These are phyloP conservation scores for Fragum sueziense DNA, from an alignment of 2,888 invertebrate genomes.

Conservation along the genomic window DNA sequence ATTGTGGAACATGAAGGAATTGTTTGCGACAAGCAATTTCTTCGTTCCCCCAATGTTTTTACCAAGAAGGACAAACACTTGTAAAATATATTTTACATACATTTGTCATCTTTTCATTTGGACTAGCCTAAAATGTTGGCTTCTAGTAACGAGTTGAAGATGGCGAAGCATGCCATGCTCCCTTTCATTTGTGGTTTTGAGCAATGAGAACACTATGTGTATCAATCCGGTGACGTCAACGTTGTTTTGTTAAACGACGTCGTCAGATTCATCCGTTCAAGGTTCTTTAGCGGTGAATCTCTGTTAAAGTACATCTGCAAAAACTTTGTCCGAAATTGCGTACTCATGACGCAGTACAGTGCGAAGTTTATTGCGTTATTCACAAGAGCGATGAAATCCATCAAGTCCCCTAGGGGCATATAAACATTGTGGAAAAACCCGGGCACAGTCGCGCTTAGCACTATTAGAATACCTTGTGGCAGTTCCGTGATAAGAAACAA, in stretches of 20 bases:
- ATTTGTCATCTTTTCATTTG: too few relatives aligned
- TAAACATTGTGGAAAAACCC: constrained; percentile 87
- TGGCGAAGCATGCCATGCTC: too few relatives aligned
- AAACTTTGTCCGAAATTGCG: constrained; percentile 87
- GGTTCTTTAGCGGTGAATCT: constrained; percentile 56
- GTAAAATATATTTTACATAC: too few relatives aligned
- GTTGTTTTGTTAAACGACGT: constrained; percentile 60
- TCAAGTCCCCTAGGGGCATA: constrained; percentile 86
- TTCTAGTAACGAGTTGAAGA: too few relatives aligned
- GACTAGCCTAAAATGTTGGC: too few relatives aligned
- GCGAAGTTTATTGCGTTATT: constrained; percentile 97
- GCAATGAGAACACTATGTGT: too few relatives aligned
- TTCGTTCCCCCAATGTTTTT: too few relatives aligned
- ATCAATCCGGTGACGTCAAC: constrained; percentile 42
- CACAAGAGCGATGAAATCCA: constrained; percentile 94
- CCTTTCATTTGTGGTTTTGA: too few relatives aligned
- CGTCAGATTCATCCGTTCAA: constrained; percentile 59
- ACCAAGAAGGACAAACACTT: too few relatives aligned
- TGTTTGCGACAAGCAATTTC: too few relatives aligned
- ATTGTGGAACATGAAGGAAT: too few relatives aligned
- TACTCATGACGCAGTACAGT: constrained; percentile 95
- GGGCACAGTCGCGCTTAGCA: constrained; percentile 88
- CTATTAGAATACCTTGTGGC: constrained; percentile 89
- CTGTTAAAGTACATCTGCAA: constrained; percentile 71
- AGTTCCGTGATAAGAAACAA: constrained; percentile 94